These are phyloP conservation scores for Chaitophorus viminalis DNA, from an alignment of 2,888 invertebrate genomes.

Conservation along the genomic window DNA sequence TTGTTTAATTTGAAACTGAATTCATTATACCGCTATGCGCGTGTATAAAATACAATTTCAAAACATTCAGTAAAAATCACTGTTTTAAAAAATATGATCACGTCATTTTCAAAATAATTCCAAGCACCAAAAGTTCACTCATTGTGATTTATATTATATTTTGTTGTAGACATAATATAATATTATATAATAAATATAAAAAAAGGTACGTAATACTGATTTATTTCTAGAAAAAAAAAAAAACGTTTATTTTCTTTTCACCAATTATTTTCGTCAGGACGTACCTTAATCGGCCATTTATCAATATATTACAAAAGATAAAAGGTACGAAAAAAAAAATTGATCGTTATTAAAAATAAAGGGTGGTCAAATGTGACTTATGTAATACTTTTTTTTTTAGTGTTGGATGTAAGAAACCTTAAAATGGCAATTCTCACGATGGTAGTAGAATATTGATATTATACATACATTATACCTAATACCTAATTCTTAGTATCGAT, in stretches of 20 bases:
- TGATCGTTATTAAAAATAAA: constrained; percentile 2
- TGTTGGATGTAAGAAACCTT: constrained; percentile 11
- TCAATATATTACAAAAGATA: not conserved
- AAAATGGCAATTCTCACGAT: not conserved
- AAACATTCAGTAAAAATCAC: too few species aligned
- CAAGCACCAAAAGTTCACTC: too few species aligned
- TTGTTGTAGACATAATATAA: too few species aligned
- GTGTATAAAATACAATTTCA: too few species aligned
- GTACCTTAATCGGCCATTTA: not conserved
- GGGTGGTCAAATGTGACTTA: not conserved
- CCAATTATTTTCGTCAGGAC: not conserved
- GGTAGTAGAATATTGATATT: not conserved
- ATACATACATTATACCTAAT: not conserved
- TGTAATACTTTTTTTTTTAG: not conserved
- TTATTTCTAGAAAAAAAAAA: not conserved
- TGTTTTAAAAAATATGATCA: too few species aligned
- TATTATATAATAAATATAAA: too few species aligned
- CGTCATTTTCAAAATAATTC: not conserved
- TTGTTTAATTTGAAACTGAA: not conserved
- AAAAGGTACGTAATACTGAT: too few species aligned
- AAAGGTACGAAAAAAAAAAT: not conserved
- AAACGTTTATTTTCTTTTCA: not conserved
- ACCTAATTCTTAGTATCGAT: constrained; percentile 20
- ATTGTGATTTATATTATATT: too few species aligned
- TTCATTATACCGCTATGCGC: not conserved